These are phyloP conservation scores for Eupeodes corollae DNA, from an alignment of 1,140 invertebrate genomes.

Conservation along the genomic window DNA sequence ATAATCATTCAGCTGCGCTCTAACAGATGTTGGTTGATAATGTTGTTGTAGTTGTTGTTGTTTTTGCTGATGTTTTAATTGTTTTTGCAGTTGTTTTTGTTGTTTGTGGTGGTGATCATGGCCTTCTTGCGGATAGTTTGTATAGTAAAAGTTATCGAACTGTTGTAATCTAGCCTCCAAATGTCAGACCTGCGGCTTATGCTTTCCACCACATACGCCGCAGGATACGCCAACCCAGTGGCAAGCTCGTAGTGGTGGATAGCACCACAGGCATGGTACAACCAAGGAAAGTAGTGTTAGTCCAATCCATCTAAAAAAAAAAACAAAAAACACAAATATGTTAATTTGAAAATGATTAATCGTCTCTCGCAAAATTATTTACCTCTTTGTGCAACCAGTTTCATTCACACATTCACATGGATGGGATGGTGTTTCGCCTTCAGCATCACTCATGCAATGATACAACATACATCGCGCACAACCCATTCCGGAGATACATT, in stretches of 20 bases:
- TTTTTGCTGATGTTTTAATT: not conserved
- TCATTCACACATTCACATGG: constrained; percentile 61
- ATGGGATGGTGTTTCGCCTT: constrained; percentile 66
- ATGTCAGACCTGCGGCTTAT: constrained; percentile 50
- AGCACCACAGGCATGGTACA: constrained; percentile 88
- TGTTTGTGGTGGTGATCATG: not conserved
- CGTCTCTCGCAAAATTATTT: no score
- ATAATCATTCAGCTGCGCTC: no score
- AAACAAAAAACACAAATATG: not conserved
- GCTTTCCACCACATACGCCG: constrained; percentile 70
- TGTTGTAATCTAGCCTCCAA: constrained; percentile 37
- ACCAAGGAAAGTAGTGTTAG: constrained; percentile 74
- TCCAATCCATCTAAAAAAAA: constrained; percentile 59
- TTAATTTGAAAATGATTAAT: no score
- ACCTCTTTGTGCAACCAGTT: constrained; percentile 47
- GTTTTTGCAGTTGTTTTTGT: not conserved
- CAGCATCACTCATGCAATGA: constrained; percentile 81
- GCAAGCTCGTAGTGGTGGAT: constrained; percentile 71
- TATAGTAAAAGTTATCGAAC: constrained; percentile 5
- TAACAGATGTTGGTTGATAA: no score
- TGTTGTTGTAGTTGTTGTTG: not conserved
- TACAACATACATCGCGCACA: constrained; percentile 82
- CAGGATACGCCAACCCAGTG: constrained; percentile 70
- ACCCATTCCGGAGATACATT: constrained; percentile 70
- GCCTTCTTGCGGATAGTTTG: not conserved